Evolutionary conservation across 2,113 vertebrate genomes (phyloP), one percentile per base, ranked within the genome.

Genomic region (Casuarius casuarius): DNA sequence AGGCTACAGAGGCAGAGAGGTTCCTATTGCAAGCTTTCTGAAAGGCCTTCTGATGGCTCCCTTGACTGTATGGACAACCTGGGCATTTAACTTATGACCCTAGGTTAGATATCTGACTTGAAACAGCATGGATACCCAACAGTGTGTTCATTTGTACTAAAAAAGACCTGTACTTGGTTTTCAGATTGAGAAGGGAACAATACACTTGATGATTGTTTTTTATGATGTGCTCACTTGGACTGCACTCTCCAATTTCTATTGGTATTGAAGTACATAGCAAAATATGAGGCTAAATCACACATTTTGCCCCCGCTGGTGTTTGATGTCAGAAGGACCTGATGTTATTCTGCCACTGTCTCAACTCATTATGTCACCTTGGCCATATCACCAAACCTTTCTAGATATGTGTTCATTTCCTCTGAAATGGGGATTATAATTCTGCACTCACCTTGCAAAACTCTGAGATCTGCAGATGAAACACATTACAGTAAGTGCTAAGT

Each of bases 391-490:
- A 62, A 58, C 2, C 44, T 79, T 81, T n/a, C 66, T 6, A 15
- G 0, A 0, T 15, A n/a, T 73, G 52, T 77, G 54, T 19, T 92
- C 46, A 16, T 14, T 23, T 54, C 49, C 44, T 52, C 22, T 86
- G 58, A 75, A 82, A 67, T 10, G 42, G 46, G 72, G 14, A 19
- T 13, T 75, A 59, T 46, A 68, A 67, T n/a, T 33, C 66, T 87
- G 92, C 91, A 8, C 63, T 77, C 91, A 89, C 78, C 92, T 94
- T 89, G 81, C 46, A 88, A 87, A 84, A 29, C 84, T 71, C 58
- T 1, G 26, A 87, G 77, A 89, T 67, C 67, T 71, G 84, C 66
- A 87, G 81, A 26, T 62, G 71, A 92, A 91, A 70, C 71, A 42
- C 51, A 67, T 67, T 80, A 62, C 78, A 87, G 1, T 46, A 35